These are phyloP conservation scores for Melipona quadrifasciata DNA, from an alignment of 1,140 invertebrate species.

Conservation along the genomic window DNA sequence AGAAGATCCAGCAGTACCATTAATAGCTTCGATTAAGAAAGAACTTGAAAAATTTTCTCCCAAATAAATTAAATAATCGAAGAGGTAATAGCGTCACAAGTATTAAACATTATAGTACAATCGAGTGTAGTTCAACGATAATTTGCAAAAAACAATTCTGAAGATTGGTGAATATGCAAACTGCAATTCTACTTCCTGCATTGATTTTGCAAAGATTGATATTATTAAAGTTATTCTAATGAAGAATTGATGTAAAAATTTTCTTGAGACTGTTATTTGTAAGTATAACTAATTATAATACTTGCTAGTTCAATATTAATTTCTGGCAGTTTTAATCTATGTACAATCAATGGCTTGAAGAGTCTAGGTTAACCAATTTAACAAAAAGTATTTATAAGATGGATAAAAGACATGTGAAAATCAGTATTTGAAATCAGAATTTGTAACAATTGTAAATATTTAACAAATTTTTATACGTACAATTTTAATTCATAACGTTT, in stretches of 20 bases:
- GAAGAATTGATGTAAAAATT: not conserved
- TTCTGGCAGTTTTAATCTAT: not conserved
- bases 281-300: not conserved
- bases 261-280: not conserved
- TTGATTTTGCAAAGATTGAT: not conserved
- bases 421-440: slow-evolving; percentile 14
- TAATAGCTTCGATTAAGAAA: slow-evolving; percentile 85
- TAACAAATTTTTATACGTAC: slow-evolving; percentile 39
- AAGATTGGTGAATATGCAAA: not conserved
- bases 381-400: not conserved
- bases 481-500: slow-evolving; percentile 21
- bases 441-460: slow-evolving; percentile 51
- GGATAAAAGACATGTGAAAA: not conserved
- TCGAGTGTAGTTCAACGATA: not conserved
- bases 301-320: not conserved
- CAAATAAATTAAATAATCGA: slow-evolving; percentile 34
- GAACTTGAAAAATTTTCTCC: slow-evolving; percentile 83
- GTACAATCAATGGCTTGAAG: not conserved
- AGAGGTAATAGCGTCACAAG: not conserved
- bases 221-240: not conserved
- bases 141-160: not conserved
- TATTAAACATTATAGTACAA: slow-evolving; percentile 5
- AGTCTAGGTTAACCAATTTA: not conserved
- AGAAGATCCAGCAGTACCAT: slow-evolving; percentile 84
- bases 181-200: not conserved